Evolutionary conservation across 2,888 invertebrate genomes (phyloP), one percentile per base, ranked within the genome.

Genomic region (Torymus aiolomorphi): DNA sequence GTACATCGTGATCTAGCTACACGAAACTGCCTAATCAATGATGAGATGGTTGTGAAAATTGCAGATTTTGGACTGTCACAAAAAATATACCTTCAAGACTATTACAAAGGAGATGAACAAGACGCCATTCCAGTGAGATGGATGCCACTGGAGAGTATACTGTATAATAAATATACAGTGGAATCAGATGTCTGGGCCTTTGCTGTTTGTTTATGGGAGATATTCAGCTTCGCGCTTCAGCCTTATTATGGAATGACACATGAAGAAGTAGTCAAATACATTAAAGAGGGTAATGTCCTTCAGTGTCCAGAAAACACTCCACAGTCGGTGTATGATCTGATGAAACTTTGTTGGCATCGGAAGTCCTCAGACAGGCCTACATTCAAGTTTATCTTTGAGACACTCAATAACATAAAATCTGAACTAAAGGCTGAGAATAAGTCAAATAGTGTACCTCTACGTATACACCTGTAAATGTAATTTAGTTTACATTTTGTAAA

Each of bases 131-230:
- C 98, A 54, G 97, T 98, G 31, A 93, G 98, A 89, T 98, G 98
- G 98, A 98, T 98, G 98, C 98, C 98, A 24, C 92, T 98, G 81
- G 98, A 98, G 91, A 97, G 98, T 91, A 98, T 98, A 89, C 92
- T 98, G 74, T 98, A 97, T 90, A 98, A 98, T 91, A 97, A 97
- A 90, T 98, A 98, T 91, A 98, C 98, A 14, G 93, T 97, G 82
- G 97, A 98, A 90, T 97, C 98, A 13, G 98, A 98, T 91, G 97
- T 98, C 0, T 98, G 98, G 98, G 98, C 98, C 14, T 98, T 96
- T 91, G 98, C 98, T 72, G 97, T 98, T 18, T 96, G 97, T 87
- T 92, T 98, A 62, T 98, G 98, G 98, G 98, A 98, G 91, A 97
- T 98, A 88, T 98, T 98, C 91, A 96, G 97, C 66, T 98, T 97